Evolutionary conservation across 2,797 vertebrate genomes (phyloP).

Genomic region (Agapornis canus): DNA sequence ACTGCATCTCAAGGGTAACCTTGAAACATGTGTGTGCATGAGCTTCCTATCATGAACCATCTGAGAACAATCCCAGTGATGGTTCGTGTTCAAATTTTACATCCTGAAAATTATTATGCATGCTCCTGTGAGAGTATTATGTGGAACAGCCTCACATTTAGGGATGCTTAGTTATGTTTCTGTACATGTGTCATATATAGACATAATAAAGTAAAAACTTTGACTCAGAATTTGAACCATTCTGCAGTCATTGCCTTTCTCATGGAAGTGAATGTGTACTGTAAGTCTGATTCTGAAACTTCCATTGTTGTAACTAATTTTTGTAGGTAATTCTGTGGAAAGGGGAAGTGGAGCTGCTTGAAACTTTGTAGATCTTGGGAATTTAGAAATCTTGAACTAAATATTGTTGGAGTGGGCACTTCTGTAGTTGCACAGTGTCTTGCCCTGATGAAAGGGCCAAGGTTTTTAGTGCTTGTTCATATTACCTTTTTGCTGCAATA

Average conservation of each 20-base stretch:
- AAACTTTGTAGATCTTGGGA: background rate
- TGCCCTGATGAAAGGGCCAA: background rate
- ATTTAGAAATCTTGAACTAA: background rate
- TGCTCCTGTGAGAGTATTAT: background rate
- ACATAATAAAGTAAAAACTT: background rate
- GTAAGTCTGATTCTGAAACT: background rate
- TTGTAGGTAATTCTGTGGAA: background rate
- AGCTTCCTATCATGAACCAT: background rate
- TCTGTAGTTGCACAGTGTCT: background rate
- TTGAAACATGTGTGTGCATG: background rate
- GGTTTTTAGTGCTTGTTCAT: background rate
- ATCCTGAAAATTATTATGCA: background rate
- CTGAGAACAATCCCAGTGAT: background rate
- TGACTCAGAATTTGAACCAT: background rate
- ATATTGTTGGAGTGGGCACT: background rate
- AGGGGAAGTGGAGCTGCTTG: background rate
- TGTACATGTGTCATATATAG: accelerated
- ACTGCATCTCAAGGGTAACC: background rate
- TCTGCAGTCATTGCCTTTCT: background rate
- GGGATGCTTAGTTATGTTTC: background rate
- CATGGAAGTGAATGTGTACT: background rate
- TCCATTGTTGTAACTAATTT: background rate
- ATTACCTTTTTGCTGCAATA: background rate
- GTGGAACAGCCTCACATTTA: background rate
- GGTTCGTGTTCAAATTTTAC: background rate